Evolutionary conservation across 2,113 vertebrate species (phyloP).

Genomic region (Gobio gobio): DNA sequence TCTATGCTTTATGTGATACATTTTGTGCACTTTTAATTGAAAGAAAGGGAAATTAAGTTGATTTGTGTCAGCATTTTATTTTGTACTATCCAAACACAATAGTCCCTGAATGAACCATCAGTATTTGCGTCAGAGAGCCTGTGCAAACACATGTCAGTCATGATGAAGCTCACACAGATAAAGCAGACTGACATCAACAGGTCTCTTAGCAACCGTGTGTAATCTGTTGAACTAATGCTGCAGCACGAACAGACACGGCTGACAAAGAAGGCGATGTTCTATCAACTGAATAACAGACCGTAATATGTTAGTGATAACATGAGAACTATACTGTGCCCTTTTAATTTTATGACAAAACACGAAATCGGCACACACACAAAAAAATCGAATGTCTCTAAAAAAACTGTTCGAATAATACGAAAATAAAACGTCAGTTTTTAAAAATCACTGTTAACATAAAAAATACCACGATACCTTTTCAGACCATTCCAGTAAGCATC

Average conservation of each 20-base stretch:
- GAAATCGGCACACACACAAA: background rate
- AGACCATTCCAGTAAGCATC: background rate
- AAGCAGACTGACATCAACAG: slow-evolving; percentile 70
- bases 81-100: slow-evolving; percentile 12
- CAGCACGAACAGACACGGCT: slow-evolving; percentile 14
- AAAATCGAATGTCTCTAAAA: background rate
- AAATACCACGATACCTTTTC: background rate
- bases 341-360: background rate
- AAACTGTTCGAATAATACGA: background rate
- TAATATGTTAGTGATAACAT: background rate
- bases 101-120: slow-evolving; percentile 29
- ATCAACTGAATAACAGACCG: background rate
- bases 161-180: slow-evolving; percentile 48
- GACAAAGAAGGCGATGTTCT: background rate
- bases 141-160: slow-evolving; percentile 60
- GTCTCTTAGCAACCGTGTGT: slow-evolving; percentile 76
- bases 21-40: background rate
- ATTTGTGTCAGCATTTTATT: slow-evolving; percentile 33
- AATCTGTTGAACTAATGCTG: slow-evolving; percentile 62
- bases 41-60: background rate
- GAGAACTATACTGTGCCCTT: background rate
- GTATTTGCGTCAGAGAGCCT: slow-evolving; percentile 21
- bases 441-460: background rate
- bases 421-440: background rate
- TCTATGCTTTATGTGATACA: background rate